These are phyloP conservation scores for Acanthosoma haemorrhoidale DNA, from an alignment of 2,888 invertebrate species.

Conservation along the genomic window DNA sequence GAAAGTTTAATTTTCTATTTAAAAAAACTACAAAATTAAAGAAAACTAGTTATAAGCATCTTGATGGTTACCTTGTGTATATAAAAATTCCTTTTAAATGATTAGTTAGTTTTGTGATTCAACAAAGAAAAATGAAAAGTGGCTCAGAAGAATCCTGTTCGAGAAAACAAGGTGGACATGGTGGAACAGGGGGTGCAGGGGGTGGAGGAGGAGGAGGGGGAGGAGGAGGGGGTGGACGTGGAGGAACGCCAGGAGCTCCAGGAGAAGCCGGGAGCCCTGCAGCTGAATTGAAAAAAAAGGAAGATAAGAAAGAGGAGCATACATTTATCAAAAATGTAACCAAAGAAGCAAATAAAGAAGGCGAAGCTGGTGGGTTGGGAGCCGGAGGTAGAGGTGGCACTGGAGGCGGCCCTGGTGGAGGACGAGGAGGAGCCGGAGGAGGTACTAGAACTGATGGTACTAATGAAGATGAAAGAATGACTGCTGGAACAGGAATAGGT, in stretches of 20 bases:
- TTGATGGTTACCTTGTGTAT: no score
- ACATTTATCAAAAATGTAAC: not conserved
- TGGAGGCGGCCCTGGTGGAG: not conserved
- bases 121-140: no score
- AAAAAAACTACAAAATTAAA: no score
- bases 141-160: no score
- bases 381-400: constrained; percentile 46
- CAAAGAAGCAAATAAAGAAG: not conserved
- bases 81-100: no score
- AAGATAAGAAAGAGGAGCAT: not conserved
- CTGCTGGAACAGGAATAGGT: not conserved
- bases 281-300: not conserved
- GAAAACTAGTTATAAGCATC: no score
- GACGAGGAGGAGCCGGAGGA: not conserved
- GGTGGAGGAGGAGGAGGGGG: constrained; percentile 33
- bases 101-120: no score
- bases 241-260: not conserved
- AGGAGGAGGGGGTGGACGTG: constrained; percentile 31
- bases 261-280: not conserved
- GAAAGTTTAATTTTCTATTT: no score
- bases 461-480: not conserved
- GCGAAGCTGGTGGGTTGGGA: constrained; percentile 37
- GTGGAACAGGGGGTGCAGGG: not conserved
- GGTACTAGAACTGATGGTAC: not conserved
- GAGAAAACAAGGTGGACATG: not conserved